A percentile compares a stretch with the other conserved stretches of the same genome.
phyloP scores from a whole-genome alignment of 2,113 vertebrate genomes.

The Paramisgurnus dabryanus region DNA sequence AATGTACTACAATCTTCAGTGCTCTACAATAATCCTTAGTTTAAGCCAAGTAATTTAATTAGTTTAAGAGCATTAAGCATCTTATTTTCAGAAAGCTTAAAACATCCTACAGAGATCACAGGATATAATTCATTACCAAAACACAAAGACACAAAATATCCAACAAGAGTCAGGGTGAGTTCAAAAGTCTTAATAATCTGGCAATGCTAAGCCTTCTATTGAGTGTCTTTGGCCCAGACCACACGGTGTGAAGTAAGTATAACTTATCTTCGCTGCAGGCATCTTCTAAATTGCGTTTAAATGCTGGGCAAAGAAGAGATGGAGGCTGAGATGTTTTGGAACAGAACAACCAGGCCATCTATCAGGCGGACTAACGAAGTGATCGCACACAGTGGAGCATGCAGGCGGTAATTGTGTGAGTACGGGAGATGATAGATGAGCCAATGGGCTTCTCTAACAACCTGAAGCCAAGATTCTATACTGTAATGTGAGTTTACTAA shows the following conservation, averaged over 20 bases:
- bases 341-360: constrained; percentile 46
- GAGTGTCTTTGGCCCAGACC: not conserved
- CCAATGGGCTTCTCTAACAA: constrained; percentile 37
- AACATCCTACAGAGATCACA: constrained; percentile 31
- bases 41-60: constrained; percentile 1
- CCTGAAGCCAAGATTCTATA: constrained; percentile 19
- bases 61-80: constrained; percentile 8
- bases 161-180: not conserved
- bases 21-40: constrained; percentile 11
- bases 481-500: constrained; percentile 38
- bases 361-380: constrained; percentile 47
- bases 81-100: constrained; percentile 14
- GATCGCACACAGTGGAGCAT: constrained; percentile 25
- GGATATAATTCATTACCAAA: constrained; percentile 29
- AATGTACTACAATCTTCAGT: not conserved
- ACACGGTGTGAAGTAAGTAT: constrained; percentile 22
- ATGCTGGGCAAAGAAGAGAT: constrained; percentile 11
- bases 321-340: constrained; percentile 34
- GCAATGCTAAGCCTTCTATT: not conserved
- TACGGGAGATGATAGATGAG: constrained; percentile 51
- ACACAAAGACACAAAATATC: constrained; percentile 31
- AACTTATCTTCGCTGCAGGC: not conserved
- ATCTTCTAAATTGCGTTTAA: constrained; percentile 26
- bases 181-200: constrained; percentile 2
- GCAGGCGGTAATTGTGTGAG: constrained; percentile 44